Percentiles rank a stretch among this genome's conserved stretches.
phyloP scores from a whole-genome alignment of 2,797 vertebrate species.

The Craterocephalus amniculus region DNA sequence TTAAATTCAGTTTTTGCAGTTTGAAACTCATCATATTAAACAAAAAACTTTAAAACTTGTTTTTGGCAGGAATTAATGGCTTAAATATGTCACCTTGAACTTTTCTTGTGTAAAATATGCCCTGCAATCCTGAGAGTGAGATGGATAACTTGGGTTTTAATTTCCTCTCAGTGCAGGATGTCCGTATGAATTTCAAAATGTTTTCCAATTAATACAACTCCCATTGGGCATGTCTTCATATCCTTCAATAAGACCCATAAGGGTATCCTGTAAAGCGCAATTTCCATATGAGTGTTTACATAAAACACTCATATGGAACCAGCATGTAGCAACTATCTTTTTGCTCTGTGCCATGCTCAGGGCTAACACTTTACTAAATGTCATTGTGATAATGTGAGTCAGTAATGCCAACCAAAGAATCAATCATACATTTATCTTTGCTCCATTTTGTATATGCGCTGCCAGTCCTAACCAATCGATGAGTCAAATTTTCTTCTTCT shows the following conservation, averaged over 20 bases:
- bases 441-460: no score
- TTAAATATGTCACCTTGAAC: not conserved
- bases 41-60: constrained; percentile 4
- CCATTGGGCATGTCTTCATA: not conserved
- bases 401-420: not conserved
- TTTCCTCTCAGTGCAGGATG: not conserved
- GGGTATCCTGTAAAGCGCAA: no score
- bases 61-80: not conserved
- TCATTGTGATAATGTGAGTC: not conserved
- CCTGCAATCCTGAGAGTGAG: not conserved
- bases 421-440: no score
- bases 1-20: constrained; percentile 13
- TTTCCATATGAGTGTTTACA: not conserved
- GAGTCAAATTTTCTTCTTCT: no score
- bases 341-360: no score
- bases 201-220: not conserved
- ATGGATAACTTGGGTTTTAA: no score
- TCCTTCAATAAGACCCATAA: not conserved
- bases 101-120: not conserved
- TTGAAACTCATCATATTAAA: constrained; percentile 13
- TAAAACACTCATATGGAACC: no score
- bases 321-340: not conserved
- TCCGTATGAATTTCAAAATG: not conserved
- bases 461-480: no score
- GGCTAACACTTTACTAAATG: no score